Conservation (phyloP, 1,140 invertebrate genomes). For the Ylistrum balloti region DNA sequence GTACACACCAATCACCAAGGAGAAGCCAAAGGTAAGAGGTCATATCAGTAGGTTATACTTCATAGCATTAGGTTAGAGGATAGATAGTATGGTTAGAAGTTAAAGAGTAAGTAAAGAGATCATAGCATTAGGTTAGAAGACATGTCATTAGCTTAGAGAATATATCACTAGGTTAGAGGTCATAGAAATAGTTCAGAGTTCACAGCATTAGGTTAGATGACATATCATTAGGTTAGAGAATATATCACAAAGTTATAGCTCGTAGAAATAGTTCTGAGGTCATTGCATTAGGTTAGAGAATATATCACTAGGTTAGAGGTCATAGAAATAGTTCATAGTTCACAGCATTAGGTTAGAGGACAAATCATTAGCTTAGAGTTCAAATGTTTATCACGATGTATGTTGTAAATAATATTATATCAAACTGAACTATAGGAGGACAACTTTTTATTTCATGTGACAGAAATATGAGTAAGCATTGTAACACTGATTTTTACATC, state of each 20-base stretch:
- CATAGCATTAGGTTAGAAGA: not conserved
- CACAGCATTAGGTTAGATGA: not conserved
- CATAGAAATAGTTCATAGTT: not conserved
- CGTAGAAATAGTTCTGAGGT: too few species aligned
- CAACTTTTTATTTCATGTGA: too few species aligned
- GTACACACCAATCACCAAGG: slow-evolving; percentile 65
- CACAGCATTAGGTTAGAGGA: too few species aligned
- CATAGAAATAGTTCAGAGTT: too few species aligned
- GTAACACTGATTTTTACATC: not conserved
- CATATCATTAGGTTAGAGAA: not conserved
- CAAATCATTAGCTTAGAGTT: not conserved
- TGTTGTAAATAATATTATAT: too few species aligned
- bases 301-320: not conserved
- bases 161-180: not conserved
- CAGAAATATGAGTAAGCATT: too few species aligned
- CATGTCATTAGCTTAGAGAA: not conserved
- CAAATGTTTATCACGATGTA: too few species aligned
- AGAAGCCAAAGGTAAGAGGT: slow-evolving; percentile 66
- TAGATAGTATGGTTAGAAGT: not conserved
- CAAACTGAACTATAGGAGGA: too few species aligned
- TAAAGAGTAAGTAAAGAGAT: too few species aligned
- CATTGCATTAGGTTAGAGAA: not conserved
- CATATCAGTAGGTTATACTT: not conserved
- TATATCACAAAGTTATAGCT: not conserved
- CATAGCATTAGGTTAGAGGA: not conserved